Conservation (phyloP, 2,888 invertebrate genomes). For the Agrochola lychnidis region DNA sequence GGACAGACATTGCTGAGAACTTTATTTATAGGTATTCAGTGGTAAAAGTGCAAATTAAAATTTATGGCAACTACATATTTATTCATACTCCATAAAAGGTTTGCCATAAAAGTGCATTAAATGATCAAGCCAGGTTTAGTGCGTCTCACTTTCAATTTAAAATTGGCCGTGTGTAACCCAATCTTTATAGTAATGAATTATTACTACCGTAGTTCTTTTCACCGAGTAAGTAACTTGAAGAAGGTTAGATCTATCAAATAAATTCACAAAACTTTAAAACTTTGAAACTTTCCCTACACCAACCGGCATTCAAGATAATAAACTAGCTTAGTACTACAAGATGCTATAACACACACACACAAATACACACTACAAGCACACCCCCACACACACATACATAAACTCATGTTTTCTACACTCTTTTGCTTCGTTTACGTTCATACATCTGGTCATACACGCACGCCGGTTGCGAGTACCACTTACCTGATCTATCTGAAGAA, state of each 20-base stretch:
- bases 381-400: too few species aligned
- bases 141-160: conserved; percentile 39
- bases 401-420: too few species aligned
- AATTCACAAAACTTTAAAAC: not conserved
- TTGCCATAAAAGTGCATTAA: conserved; percentile 28
- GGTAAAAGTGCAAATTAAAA: conserved; percentile 11
- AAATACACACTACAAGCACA: too few species aligned
- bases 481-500: too few species aligned
- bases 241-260: not conserved
- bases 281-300: not conserved
- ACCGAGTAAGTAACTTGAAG: not conserved
- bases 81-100: conserved; percentile 25
- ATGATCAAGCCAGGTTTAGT: conserved; percentile 22
- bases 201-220: conserved; percentile 14
- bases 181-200: conserved; percentile 39
- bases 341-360: not conserved
- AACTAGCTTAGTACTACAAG: not conserved
- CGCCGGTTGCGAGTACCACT: too few species aligned
- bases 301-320: not conserved
- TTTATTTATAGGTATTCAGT: conserved; percentile 1
- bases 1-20: not conserved
- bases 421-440: too few species aligned
- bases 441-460: too few species aligned
- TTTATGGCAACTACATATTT: conserved; percentile 29
- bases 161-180: conserved; percentile 18